Evolutionary conservation across 1,140 invertebrate genomes (phyloP).

Genomic region (Varroa destructor): DNA sequence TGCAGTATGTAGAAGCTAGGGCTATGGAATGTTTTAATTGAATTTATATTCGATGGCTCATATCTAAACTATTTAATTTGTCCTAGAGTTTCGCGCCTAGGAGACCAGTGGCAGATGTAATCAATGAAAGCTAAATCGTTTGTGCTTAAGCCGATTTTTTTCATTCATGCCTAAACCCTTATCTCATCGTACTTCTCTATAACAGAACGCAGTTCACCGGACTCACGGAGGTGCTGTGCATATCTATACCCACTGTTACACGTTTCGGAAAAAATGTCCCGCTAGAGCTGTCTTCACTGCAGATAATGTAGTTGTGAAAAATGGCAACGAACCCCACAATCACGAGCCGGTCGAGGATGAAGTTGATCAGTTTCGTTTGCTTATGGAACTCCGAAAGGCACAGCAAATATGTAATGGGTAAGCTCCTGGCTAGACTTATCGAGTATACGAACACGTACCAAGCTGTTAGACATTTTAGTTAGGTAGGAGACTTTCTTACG

Average conservation of each 20-base stretch:
- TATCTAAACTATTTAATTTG: too few relatives aligned
- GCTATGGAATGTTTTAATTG: too few relatives aligned
- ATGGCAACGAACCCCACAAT: conserved; percentile 14
- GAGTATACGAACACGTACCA: neutral
- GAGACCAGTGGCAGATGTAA: too few relatives aligned
- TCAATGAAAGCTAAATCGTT: too few relatives aligned
- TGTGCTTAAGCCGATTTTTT: too few relatives aligned
- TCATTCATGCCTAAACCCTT: too few relatives aligned
- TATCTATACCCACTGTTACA: conserved; percentile 21
- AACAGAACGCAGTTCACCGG: conserved; percentile 8
- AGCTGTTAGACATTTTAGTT: neutral
- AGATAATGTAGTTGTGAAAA: conserved; percentile 15
- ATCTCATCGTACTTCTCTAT: too few relatives aligned
- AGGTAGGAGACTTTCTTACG: too few relatives aligned
- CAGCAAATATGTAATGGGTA: conserved; percentile 23
- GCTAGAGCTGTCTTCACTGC: conserved; percentile 11
- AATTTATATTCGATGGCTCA: too few relatives aligned
- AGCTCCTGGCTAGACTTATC: neutral
- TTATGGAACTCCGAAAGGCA: conserved; percentile 18
- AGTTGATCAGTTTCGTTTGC: conserved; percentile 14
- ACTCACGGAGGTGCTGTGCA: conserved; percentile 4
- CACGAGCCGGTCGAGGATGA: conserved; percentile 16
- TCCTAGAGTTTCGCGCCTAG: too few relatives aligned
- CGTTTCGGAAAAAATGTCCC: conserved; percentile 21
- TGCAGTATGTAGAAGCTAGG: too few relatives aligned